Base-by-base conservation (phyloP, 2,797 vertebrate genomes). In the Clamator glandarius region DNA sequence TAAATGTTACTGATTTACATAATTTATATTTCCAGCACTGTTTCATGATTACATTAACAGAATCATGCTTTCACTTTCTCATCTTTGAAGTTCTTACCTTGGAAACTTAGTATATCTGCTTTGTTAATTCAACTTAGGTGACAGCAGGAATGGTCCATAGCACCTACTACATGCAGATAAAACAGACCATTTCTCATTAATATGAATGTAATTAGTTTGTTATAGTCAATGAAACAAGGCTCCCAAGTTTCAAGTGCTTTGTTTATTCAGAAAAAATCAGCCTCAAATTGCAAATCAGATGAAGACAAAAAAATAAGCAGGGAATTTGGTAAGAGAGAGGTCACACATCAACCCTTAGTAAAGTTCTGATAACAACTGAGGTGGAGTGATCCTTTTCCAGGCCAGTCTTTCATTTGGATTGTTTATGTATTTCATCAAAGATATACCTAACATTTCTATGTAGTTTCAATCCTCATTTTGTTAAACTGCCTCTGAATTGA, bases 1-100 rank as follows among this genome's bases (percentile, higher is more conserved):
- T 83, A 89, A 87, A 70, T 28, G 52, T 72, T n/a, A 42, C 42
- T 46, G 36, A 94, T 89, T 87, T 95, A 29, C 84, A 87, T 92
- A 91, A 84, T 72, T 84, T 72, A 68, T 80, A 17, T 74, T 90
- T 84, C 67, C 48, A 80, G 23, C 14, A 12, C 44, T 62, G n/a
- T 50, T 87, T 87, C 64, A 62, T 82, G 74, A 93, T 94, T 72
- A 52, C 20, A 20, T 89, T 76, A 84, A 89, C 29, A 77, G 87
- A 89, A 78, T 57, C 15, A 55, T 69, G 25, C 24, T 89, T 81
- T 84, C 82, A 55, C 51, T 95, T 95, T 80, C 39, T 90, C 58
- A 67, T 29, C 73, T 93, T 93, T 36, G 16, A 75, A 70, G 63
- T 75, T 87, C 62, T 84, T 82, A 48, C 24, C 31, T 64, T 58